These are phyloP conservation scores for Trypoxylon attenuatum DNA, from an alignment of 2,888 invertebrate species.

Conservation along the genomic window DNA sequence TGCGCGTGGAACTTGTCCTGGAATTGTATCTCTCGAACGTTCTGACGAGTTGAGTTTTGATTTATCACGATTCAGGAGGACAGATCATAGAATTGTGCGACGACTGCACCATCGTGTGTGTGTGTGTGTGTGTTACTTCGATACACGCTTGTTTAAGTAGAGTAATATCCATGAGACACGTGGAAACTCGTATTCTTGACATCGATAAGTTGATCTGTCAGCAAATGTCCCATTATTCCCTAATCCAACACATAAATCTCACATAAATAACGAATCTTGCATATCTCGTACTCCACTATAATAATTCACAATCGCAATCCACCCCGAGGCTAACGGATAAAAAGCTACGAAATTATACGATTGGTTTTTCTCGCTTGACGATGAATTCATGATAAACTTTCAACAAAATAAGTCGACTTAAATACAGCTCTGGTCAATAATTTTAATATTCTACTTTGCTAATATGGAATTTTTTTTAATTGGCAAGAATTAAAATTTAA, in stretches of 20 bases:
- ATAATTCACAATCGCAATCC: no score
- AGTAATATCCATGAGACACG: no score
- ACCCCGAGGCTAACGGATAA: no score
- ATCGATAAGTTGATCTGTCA: neutral
- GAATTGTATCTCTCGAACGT: constrained; percentile 6
- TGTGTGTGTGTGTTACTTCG: neutral
- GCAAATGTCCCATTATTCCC: constrained; percentile 6
- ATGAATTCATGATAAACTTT: no score
- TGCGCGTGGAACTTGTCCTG: constrained; percentile 1
- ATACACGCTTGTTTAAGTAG: neutral
- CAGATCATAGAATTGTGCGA: neutral
- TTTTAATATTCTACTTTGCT: no score
- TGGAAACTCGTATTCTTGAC: neutral
- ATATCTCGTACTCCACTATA: neutral
- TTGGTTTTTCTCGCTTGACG: no score
- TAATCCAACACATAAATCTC: no score
- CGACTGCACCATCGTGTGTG: neutral
- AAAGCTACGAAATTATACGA: no score
- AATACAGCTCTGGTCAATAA: no score
- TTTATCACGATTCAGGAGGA: constrained; percentile 9
- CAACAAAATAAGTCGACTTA: no score
- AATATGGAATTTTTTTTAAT: no score
- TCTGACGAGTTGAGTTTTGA: neutral
- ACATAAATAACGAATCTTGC: constrained; percentile 12
- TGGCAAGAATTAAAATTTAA: no score